Evolutionary conservation across 2,888 invertebrate genomes (phyloP).

Genomic region (Philopedon plagiatum): DNA sequence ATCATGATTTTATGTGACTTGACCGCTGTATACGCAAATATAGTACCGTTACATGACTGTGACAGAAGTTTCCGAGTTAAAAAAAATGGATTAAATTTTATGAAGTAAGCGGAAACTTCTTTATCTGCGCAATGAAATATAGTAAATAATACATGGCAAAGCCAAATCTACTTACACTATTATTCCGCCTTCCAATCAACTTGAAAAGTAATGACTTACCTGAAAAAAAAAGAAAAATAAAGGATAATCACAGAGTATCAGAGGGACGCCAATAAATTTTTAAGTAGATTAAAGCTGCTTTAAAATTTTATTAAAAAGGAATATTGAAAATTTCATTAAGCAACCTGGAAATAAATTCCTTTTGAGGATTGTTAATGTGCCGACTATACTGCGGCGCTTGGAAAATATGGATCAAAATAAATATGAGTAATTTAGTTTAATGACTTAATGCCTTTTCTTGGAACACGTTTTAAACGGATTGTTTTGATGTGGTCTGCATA

Average conservation of each 20-base stretch:
- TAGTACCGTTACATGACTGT: too few species aligned
- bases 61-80: too few species aligned
- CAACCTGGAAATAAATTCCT: slow-evolving; percentile 38
- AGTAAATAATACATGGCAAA: slow-evolving; percentile 20
- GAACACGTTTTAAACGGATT: slow-evolving; percentile 4
- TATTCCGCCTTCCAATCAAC: slow-evolving; percentile 15
- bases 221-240: slow-evolving; percentile 25
- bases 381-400: slow-evolving; percentile 21
- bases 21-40: too few species aligned
- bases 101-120: too few species aligned
- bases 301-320: slow-evolving; percentile 49
- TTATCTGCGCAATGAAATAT: too few species aligned
- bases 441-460: slow-evolving; percentile 10
- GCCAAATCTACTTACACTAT: slow-evolving; percentile 12
- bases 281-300: slow-evolving; percentile 38
- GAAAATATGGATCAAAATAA: slow-evolving; percentile 38
- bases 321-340: slow-evolving; percentile 43
- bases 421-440: slow-evolving; percentile 18
- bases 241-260: slow-evolving; percentile 40
- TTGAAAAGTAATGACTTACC: slow-evolving; percentile 27
- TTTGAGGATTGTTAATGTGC: slow-evolving; percentile 43
- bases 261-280: slow-evolving; percentile 37
- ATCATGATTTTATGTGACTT: too few species aligned
- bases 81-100: too few species aligned
- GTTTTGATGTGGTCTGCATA: background rate